Percentiles rank a stretch among this genome's conserved stretches.
Evolutionary conservation across 2,797 vertebrate species (phyloP).

Genomic region (Neosilurus mollespiculum): DNA sequence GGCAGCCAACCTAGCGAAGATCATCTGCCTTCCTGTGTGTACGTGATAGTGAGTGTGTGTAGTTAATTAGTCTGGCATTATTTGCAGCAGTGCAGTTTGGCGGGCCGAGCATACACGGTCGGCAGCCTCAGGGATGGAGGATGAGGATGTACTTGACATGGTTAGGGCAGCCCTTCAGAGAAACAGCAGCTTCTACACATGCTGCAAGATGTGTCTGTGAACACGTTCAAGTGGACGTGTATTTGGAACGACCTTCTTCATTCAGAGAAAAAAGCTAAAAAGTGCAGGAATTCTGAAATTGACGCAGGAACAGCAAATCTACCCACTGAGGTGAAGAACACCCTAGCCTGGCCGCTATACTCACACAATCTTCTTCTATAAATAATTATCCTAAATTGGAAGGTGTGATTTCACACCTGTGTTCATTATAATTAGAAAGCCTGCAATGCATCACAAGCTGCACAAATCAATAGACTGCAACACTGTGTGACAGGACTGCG

Average conservation of each 20-base stretch:
- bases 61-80: slow-evolving; percentile 26
- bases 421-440: neutral
- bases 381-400: neutral
- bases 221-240: neutral
- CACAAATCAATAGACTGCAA: neutral
- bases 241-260: slow-evolving; percentile 14
- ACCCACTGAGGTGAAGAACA: neutral
- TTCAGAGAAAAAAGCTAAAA: neutral
- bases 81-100: slow-evolving; percentile 11
- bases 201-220: slow-evolving; percentile 8
- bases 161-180: slow-evolving; percentile 30
- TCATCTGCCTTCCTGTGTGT: neutral
- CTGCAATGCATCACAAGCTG: neutral
- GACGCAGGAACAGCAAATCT: neutral
- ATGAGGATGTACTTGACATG: slow-evolving; percentile 38
- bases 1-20: neutral
- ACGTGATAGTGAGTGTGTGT: neutral
- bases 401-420: neutral
- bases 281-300: neutral
- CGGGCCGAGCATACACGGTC: slow-evolving; percentile 10
- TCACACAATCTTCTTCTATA: neutral
- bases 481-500: neutral
- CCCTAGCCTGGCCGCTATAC: neutral
- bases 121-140: slow-evolving; percentile 14
- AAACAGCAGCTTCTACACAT: neutral